phyloP scores from a whole-genome alignment of 2,888 invertebrate genomes.

The Zelleria hepariella region DNA sequence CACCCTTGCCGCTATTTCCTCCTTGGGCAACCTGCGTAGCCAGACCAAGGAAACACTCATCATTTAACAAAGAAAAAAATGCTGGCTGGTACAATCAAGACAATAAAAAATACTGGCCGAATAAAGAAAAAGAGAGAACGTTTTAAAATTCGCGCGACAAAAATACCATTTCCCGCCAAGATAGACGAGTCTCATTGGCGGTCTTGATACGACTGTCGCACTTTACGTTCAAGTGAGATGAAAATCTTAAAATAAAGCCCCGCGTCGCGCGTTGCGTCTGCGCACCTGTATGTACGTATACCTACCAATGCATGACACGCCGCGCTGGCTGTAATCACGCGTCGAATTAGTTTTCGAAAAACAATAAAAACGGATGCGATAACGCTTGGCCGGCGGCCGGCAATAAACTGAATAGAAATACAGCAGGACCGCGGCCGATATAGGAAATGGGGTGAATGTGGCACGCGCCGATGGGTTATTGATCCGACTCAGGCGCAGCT shows the following conservation, averaged over 20 bases:
- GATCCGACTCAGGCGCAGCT: conserved; percentile 53
- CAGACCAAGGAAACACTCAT: conserved; percentile 64
- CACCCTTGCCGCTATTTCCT: conserved; percentile 90
- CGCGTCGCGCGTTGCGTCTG: conserved; percentile 16
- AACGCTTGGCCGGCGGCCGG: conserved; percentile 35
- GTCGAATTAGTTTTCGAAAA: conserved; percentile 56
- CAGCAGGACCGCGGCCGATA: conserved; percentile 9
- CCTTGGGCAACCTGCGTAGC: conserved; percentile 82
- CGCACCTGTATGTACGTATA: conserved; percentile 27
- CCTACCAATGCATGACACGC: conserved; percentile 64
- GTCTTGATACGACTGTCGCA: conserved; percentile 16
- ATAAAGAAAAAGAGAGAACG: conserved; percentile 2
- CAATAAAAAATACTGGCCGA: conserved; percentile 12
- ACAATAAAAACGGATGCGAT: conserved; percentile 55
- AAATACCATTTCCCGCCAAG: conserved; percentile 3
- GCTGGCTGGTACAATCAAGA: background rate
- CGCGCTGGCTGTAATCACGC: conserved; percentile 39
- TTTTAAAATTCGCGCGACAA: background rate
- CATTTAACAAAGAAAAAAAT: conserved; percentile 17
- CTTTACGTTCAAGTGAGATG: conserved; percentile 31
- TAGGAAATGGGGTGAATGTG: conserved; percentile 24
- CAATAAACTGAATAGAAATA: conserved; percentile 24
- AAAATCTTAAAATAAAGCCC: conserved; percentile 41
- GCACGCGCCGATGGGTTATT: conserved; percentile 40
- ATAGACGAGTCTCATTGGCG: conserved; percentile 1